phyloP scores from a whole-genome alignment of 2,797 vertebrate genomes.

The Anomalospiza imberbis region DNA sequence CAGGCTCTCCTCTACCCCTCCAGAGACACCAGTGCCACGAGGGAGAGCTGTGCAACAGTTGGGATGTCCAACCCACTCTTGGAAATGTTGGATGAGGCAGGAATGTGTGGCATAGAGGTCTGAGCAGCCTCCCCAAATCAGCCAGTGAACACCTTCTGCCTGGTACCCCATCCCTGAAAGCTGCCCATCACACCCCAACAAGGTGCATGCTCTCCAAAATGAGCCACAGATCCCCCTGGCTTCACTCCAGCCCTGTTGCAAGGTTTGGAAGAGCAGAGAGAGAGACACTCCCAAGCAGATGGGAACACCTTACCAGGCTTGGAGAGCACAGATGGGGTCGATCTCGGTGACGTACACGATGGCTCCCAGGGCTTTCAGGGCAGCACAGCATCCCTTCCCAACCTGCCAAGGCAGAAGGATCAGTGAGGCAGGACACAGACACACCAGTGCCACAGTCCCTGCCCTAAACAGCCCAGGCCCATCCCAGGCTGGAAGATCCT shows the following conservation, averaged over 20 bases:
- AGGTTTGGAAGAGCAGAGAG: background rate
- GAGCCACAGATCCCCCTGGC: background rate
- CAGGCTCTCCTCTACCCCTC: background rate
- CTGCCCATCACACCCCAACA: background rate
- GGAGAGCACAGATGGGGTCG: slow-evolving; percentile 97
- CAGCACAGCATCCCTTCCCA: slow-evolving; percentile 96
- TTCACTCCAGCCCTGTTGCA: background rate
- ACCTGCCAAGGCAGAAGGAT: slow-evolving; percentile 75
- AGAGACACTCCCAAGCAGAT: background rate
- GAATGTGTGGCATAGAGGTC: background rate
- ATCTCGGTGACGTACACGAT: slow-evolving; percentile 98
- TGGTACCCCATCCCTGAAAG: background rate
- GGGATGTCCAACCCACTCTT: background rate
- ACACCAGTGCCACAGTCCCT: rapidly evolving
- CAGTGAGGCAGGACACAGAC: background rate
- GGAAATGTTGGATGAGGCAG: background rate
- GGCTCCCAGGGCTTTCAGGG: slow-evolving; percentile 93
- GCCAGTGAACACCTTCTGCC: background rate
- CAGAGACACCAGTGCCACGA: rapidly evolving
- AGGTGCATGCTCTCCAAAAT: rapidly evolving
- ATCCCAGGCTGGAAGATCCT: background rate
- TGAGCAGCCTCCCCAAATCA: background rate
- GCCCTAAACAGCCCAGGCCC: background rate
- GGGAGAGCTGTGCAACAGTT: background rate
- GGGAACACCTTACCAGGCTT: slow-evolving; percentile 85